Evolutionary conservation across 1,140 invertebrate species (phyloP).

Genomic region (Drosophila dunni): DNA sequence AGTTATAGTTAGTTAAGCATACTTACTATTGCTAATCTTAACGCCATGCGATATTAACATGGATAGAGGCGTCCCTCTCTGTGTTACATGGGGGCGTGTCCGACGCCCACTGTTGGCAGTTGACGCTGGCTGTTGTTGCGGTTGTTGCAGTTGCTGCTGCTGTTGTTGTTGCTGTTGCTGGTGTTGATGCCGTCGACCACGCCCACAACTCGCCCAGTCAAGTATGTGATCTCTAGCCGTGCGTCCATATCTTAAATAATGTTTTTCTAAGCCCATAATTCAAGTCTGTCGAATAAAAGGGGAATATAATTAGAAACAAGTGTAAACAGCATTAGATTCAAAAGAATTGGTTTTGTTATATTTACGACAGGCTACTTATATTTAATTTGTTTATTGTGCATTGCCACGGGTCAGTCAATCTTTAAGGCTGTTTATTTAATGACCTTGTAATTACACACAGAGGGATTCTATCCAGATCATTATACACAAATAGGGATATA

Average conservation of each 20-base stretch:
- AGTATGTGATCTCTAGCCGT: slow-evolving; percentile 89
- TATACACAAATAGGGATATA: not conserved
- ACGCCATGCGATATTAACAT: slow-evolving; percentile 91
- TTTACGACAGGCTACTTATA: slow-evolving; percentile 56
- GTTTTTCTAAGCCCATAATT: slow-evolving; percentile 88
- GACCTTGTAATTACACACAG: slow-evolving; percentile 8
- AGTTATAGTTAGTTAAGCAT: slow-evolving; percentile 28
- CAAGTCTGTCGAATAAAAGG: slow-evolving; percentile 59
- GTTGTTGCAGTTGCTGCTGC: slow-evolving; percentile 44
- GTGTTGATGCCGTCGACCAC: slow-evolving; percentile 53
- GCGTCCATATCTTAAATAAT: slow-evolving; percentile 90
- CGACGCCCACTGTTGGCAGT: slow-evolving; percentile 50
- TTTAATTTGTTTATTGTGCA: slow-evolving; percentile 48
- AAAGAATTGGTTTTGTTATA: slow-evolving; percentile 50
- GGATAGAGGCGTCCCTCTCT: slow-evolving; percentile 88
- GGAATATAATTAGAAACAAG: slow-evolving; percentile 8
- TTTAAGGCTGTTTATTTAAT: slow-evolving; percentile 29
- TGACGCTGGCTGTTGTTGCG: slow-evolving; percentile 51
- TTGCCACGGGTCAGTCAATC: slow-evolving; percentile 57
- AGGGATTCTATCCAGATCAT: not conserved
- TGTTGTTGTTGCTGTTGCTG: slow-evolving; percentile 50
- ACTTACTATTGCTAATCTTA: slow-evolving; percentile 91
- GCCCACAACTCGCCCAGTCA: slow-evolving; percentile 85
- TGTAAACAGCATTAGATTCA: slow-evolving; percentile 19
- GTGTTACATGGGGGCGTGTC: slow-evolving; percentile 81